Conservation (phyloP, 1,140 invertebrate genomes). For the Ceratosolen solmsi region DNA sequence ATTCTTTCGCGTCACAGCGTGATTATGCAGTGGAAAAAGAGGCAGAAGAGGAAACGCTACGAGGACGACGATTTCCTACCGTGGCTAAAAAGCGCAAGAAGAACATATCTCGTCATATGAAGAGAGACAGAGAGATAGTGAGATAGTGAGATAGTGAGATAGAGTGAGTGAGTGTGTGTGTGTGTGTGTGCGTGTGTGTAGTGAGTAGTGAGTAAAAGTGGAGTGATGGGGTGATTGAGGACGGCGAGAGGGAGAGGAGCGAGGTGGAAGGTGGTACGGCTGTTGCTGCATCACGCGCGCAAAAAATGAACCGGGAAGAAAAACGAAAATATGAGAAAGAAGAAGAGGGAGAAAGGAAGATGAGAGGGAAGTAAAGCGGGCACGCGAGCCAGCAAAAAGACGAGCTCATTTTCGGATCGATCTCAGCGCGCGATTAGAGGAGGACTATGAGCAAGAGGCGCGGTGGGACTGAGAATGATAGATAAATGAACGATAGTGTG, state of each 20-base stretch:
- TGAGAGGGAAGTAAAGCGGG: conserved; percentile 44
- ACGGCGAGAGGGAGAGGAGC: not conserved
- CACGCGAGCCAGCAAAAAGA: conserved; percentile 51
- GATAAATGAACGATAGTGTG: conserved; percentile 18
- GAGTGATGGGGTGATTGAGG: too few relatives aligned
- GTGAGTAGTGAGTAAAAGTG: not conserved
- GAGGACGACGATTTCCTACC: conserved; percentile 41
- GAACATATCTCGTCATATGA: conserved; percentile 49
- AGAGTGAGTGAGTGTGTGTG: too few relatives aligned
- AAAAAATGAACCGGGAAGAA: conserved; percentile 30
- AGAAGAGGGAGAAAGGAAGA: conserved; percentile 37
- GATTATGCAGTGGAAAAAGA: conserved; percentile 52
- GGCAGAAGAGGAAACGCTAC: not conserved
- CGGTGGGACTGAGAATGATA: conserved; percentile 29
- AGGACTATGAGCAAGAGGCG: conserved; percentile 31
- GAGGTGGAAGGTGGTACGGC: not conserved
- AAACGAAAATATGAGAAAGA: conserved; percentile 30
- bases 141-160: too few relatives aligned
- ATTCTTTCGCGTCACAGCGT: conserved; percentile 18
- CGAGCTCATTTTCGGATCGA: conserved; percentile 56
- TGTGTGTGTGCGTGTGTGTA: not conserved
- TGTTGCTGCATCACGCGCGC: conserved; percentile 25
- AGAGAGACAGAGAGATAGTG: conserved; percentile 30
- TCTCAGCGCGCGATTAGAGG: conserved; percentile 52
- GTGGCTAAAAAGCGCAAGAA: conserved; percentile 48